Evolutionary conservation across 2,888 invertebrate genomes (phyloP), one percentile per base, ranked within the genome.

Genomic region (Pyrgus malvae): DNA sequence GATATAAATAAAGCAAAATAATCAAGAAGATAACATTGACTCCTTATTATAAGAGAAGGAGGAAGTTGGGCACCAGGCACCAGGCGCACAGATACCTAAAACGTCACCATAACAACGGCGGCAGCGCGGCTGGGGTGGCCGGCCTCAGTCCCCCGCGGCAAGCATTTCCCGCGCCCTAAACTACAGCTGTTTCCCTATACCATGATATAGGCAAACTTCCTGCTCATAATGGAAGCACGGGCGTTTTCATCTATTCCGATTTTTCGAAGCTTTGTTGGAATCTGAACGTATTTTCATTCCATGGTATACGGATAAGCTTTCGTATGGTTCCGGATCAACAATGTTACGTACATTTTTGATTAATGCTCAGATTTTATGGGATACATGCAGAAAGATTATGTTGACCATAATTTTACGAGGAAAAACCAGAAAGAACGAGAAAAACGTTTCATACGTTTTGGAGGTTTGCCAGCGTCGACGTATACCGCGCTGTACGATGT

Each of bases 51-150:
- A 16, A 21, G 37, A 37, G 11, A 38, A 53, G 38, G 38, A 51
- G 14, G 44, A 38, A 35, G 46, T 35, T 61, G 37, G 55, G 64
- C 56, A 63, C 80, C 67, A 78, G 75, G 64, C 56, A 63, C 80
- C 67, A 78, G 75, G 78, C 71, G 62, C 66, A 67, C 76, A 86
- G 81, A 80, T 84, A 82, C 80, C 80, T 80, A 69, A 69, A 67
- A 71, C 67, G 84, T 84, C 74, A 72, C 75, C 77, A 79, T 78
- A 78, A 79, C 78, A 78, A 80, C 79, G 70, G 69, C 65, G 70
- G 69, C 65, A 67, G 68, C 69, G 64, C 59, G 67, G 58, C 66
- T 61, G 71, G 81, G 80, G 75, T 69, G 68, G 73, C 66, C 67
- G 75, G 70, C 70, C 70, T 68, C 63, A 58, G 46, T 61, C 66